Conservation (phyloP, 2,888 invertebrate species). For the Pardosa pseudoannulata region DNA sequence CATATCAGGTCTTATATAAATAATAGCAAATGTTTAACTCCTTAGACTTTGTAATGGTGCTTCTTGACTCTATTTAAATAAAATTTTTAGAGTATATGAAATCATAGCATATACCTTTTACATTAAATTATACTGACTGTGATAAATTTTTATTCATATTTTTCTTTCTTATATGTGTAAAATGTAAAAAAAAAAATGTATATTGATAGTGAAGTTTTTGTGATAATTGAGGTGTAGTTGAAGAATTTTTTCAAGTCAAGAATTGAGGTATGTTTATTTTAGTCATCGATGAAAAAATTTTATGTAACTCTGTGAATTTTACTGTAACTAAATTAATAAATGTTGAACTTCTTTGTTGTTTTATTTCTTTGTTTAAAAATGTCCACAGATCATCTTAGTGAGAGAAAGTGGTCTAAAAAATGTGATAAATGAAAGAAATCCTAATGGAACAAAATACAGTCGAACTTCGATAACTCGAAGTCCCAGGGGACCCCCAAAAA, state of each 20-base stretch:
- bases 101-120: slow-evolving; percentile 3
- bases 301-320: not conserved
- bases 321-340: not conserved
- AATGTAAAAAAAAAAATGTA: no score
- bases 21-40: not conserved
- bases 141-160: not conserved
- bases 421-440: no score
- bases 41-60: not conserved
- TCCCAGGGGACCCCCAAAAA: no score
- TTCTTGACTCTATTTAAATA: not conserved
- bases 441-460: no score
- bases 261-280: not conserved
- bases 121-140: not conserved
- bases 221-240: not conserved
- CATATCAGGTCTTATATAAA: not conserved
- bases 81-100: not conserved
- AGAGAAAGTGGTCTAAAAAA: no score
- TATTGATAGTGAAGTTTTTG: not conserved
- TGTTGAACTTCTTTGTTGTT: not conserved
- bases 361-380: no score
- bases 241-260: not conserved
- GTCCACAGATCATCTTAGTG: no score
- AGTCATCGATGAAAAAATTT: not conserved
- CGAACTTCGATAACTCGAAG: no score
- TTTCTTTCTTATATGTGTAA: not conserved